Base-by-base conservation (phyloP, 2,113 vertebrate species). In the Piaya cayana region DNA sequence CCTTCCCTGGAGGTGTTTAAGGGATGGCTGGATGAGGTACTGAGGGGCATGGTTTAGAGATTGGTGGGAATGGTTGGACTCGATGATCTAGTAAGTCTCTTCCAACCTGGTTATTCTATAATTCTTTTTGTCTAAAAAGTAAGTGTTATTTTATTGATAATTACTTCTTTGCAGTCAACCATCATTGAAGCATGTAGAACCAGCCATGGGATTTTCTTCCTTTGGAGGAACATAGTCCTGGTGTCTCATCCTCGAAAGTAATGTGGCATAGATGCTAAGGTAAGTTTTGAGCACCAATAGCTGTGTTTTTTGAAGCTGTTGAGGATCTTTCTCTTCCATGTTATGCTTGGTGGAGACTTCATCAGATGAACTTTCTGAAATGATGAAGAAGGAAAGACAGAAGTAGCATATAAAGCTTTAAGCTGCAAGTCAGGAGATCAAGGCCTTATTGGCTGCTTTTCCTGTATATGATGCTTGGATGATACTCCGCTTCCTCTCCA, bases 221-320 rank as follows among this genome's bases (percentile, higher is more conserved):
- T 12, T 65, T 39, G 52, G 50, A 56, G 50, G 32, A 91, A 21
- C 27, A 23, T 10, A n/a, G 59, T 65, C 17, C 52, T 67, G 53
- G 52, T 14, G 39, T 74, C 53, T 39, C 39, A 39, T 39, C 39
- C 45, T 30, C 4, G 1, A 67, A 60, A 74, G 9, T 11, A 15
- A 19, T 8, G 9, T 19, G 26, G 12, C 5, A 0, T 1, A 53
- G 37, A 34, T 11, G 37, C 50, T 17, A 19, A 39, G 39, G 12
- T 39, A 39, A 63, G 20, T 27, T 72, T 36, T 42, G 36, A 68
- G 29, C 15, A 86, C 3, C 25, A 34, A 7, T 9, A 55, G 18
- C 13, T 50, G 15, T 3, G 9, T 3, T 3, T 16, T 70, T 19
- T 26, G 13, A 55, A 70, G 62, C 34, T 87, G 27, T 37, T 75